Base-by-base conservation (phyloP, 2,113 vertebrate genomes). In the Chaetops frenatus region DNA sequence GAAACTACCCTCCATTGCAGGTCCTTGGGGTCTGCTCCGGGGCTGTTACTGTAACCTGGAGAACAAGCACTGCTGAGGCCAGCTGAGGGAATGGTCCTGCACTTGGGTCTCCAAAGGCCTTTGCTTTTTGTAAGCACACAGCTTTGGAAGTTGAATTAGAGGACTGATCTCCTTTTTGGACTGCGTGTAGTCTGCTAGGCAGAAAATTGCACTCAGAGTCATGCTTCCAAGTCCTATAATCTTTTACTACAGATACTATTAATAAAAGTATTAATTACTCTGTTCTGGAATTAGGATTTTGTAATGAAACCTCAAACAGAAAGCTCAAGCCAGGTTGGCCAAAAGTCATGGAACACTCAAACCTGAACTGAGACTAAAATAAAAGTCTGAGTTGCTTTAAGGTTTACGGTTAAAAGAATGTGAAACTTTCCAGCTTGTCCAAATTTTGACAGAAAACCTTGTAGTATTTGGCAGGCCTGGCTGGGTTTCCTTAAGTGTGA, bases 381-480 rank as follows among this genome's bases (percentile, higher is more conserved):
- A 81, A 57, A 93, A 94, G 79, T 83, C 79, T 88, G 85, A 95
- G 80, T 69, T 90, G 85, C 79, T 93, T 78, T 86, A 73, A 87
- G 93, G 84, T 92, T 96, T 95, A 82, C 1, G 1, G 94, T 82
- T 93, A 88, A 87, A 95, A 70, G 94, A 91, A 92, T 80, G 84
- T 95, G 31, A 80, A 91, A 96, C 70, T 94, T 95, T 90, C 62
- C 81, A 90, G 91, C 92, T 88, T 90, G 89, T 95, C 95, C 91
- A 85, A 96, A 85, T 95, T 95, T 92, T 97, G 94, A 95, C 92
- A 94, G 94, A 65, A 95, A 94, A 73, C 91, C 76, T 82, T 65
- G 89, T 70, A 79, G 89, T n/a, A 45, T 90, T 91, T 95, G 95
- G 91, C 95, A 96, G 91, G 79, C 87, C 87, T 76, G 78, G 66